Evolutionary conservation across 2,888 invertebrate species (phyloP).

Genomic region (Caradrina clavipalpis): DNA sequence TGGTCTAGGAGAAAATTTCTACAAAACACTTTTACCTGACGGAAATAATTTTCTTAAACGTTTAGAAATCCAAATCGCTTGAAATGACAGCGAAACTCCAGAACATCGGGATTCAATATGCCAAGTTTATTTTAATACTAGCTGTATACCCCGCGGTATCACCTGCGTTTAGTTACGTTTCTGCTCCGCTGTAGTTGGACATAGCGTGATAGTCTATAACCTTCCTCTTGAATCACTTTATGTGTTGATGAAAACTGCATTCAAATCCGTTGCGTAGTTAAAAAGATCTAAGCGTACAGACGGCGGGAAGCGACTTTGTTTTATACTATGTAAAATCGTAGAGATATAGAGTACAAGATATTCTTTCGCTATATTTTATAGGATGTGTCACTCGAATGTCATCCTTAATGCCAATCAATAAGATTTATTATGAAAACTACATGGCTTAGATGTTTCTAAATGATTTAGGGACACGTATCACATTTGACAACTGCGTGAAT

Average conservation of each 20-base stretch:
- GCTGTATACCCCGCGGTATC: no score
- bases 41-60: not conserved
- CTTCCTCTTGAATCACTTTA: no score
- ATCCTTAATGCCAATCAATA: conserved; percentile 35
- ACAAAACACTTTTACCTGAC: not conserved
- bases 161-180: no score
- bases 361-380: conserved; percentile 17
- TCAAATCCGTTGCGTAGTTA: no score
- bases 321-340: no score
- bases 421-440: conserved; percentile 28
- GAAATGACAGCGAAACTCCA: not conserved
- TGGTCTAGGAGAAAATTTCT: conserved; percentile 12
- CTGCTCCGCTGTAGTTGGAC: no score
- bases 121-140: conserved; percentile 9
- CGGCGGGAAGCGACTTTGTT: no score
- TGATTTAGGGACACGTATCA: conserved; percentile 18
- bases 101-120: not conserved
- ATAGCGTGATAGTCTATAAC: no score
- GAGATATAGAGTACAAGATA: conserved; percentile 5
- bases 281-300: no score
- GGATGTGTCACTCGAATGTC: conserved; percentile 8
- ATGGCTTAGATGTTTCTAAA: conserved; percentile 27
- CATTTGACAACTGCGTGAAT: conserved; percentile 34
- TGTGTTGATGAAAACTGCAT: no score
- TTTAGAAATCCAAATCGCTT: not conserved